phyloP scores from a whole-genome alignment of 2,797 vertebrate species.

The Melanotaenia parkinsoni region DNA sequence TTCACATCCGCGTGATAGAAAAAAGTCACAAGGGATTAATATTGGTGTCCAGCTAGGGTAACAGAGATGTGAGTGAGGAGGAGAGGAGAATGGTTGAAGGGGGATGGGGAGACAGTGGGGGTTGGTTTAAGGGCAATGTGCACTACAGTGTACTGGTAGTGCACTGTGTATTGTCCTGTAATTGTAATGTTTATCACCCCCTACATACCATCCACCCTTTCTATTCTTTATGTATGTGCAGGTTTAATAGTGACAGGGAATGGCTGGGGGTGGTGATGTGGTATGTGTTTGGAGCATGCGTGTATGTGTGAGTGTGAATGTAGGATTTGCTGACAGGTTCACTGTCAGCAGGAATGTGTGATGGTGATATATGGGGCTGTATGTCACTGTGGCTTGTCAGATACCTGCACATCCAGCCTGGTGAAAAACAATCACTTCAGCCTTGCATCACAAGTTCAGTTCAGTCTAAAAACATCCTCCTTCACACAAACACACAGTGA shows the following conservation, averaged over 20 bases:
- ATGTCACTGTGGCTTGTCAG: constrained; percentile 59
- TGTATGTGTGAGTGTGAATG: constrained; percentile 25
- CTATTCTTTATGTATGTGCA: constrained; percentile 52
- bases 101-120: constrained; percentile 47
- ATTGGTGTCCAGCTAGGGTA: constrained; percentile 59
- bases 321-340: constrained; percentile 69
- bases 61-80: constrained; percentile 26
- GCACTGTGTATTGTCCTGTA: constrained; percentile 60
- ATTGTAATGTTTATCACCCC: constrained; percentile 60
- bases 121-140: constrained; percentile 51
- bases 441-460: constrained; percentile 10
- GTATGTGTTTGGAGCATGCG: constrained; percentile 32
- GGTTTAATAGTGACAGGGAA: constrained; percentile 47
- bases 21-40: constrained; percentile 62
- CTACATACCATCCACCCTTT: constrained; percentile 44
- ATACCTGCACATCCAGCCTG: constrained; percentile 33
- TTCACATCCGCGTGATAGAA: constrained; percentile 40
- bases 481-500: not conserved
- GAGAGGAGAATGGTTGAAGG: constrained; percentile 18
- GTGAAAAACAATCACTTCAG: constrained; percentile 12
- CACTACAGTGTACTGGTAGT: constrained; percentile 52
- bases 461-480: constrained; percentile 13
- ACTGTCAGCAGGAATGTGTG: constrained; percentile 71
- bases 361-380: constrained; percentile 64
- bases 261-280: constrained; percentile 44